phyloP scores from a whole-genome alignment of 2,113 vertebrate species.

The Eptesicus fuscus region DNA sequence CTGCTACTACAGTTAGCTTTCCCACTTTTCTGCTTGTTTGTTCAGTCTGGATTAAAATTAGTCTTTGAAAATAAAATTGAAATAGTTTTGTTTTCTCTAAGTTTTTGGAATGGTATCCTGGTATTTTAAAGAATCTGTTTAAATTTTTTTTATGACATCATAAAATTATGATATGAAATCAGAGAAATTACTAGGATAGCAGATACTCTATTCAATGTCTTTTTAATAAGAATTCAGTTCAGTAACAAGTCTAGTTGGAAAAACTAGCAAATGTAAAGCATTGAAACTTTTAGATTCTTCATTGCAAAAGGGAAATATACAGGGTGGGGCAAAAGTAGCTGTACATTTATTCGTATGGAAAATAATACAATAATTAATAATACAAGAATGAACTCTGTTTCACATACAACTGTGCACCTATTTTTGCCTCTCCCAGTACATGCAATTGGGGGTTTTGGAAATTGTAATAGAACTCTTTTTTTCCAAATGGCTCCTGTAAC shows the following conservation, averaged over 20 bases:
- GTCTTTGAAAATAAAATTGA: slow-evolving; percentile 83
- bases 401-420: neutral
- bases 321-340: neutral
- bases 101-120: slow-evolving; percentile 52
- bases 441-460: neutral
- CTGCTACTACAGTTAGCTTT: slow-evolving; percentile 77
- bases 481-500: neutral
- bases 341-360: neutral
- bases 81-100: slow-evolving; percentile 78
- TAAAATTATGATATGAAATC: slow-evolving; percentile 45
- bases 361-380: neutral
- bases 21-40: slow-evolving; percentile 79
- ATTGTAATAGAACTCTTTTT: neutral
- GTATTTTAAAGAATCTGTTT: slow-evolving; percentile 44
- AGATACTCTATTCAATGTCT: neutral
- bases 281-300: slow-evolving; percentile 6
- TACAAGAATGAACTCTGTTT: neutral
- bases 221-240: slow-evolving; percentile 21
- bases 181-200: neutral
- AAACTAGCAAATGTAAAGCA: slow-evolving; percentile 25
- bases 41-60: slow-evolving; percentile 77
- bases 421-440: neutral
- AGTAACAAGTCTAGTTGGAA: neutral
- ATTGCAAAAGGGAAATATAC: neutral
- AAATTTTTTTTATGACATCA: slow-evolving; percentile 16